These are phyloP conservation scores for Cepaea nemoralis DNA, from an alignment of 1,140 invertebrate species.

Conservation along the genomic window DNA sequence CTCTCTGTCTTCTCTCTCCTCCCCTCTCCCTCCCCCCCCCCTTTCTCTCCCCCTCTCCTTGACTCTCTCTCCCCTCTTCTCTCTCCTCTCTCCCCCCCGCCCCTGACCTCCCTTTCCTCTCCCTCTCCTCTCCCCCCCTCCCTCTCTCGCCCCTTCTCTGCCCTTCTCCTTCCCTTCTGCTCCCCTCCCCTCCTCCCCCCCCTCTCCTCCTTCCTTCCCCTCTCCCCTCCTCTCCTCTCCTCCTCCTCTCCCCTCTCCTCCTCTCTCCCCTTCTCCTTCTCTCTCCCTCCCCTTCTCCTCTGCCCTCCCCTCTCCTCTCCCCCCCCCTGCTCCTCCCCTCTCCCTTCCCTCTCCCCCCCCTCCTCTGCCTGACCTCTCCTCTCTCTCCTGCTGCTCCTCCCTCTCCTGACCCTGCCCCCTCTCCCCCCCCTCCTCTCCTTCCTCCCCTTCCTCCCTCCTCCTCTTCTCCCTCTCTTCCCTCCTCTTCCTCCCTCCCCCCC, in stretches of 20 bases:
- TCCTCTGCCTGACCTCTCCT: constrained; percentile 2
- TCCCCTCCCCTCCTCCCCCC: not conserved
- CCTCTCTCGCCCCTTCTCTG: not conserved
- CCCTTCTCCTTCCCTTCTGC: not conserved
- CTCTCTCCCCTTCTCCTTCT: not conserved
- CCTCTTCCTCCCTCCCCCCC: not conserved
- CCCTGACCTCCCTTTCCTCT: not conserved
- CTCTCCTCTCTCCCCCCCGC: too few species aligned
- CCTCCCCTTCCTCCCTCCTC: not conserved
- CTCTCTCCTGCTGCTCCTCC: too few species aligned
- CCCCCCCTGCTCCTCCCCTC: too few species aligned
- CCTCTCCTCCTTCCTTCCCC: not conserved
- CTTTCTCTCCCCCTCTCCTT: too few species aligned
- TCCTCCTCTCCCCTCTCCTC: not conserved
- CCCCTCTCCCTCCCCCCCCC: not conserved
- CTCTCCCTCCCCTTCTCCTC: not conserved
- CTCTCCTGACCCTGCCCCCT: too few species aligned
- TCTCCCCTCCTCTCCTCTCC: not conserved
- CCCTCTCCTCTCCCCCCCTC: not conserved
- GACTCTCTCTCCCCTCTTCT: too few species aligned
- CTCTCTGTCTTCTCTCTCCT: not conserved
- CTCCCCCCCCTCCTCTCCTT: not conserved
- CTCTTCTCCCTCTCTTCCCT: not conserved
- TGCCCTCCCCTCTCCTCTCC: not conserved
- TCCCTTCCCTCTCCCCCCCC: not conserved